A percentile compares a stretch with the other conserved stretches of the same genome.
These are phyloP conservation scores for Hirtodrosophila cameraria DNA, from an alignment of 2,888 invertebrate species.

Conservation along the genomic window DNA sequence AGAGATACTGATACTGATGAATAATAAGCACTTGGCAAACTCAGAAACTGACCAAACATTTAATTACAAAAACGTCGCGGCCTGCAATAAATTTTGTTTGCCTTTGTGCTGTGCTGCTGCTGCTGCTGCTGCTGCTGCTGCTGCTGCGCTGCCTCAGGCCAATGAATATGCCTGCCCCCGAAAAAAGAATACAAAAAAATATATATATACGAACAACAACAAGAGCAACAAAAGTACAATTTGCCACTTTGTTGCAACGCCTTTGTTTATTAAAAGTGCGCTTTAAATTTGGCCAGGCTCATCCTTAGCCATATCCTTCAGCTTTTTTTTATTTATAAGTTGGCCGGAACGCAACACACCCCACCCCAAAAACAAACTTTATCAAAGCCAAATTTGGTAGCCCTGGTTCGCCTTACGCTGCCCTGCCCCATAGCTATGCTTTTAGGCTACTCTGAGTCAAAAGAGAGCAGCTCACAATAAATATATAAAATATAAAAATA, in stretches of 20 bases:
- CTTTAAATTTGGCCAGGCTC: conserved; percentile 56
- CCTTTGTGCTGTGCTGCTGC: no score
- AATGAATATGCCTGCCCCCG: conserved; percentile 27
- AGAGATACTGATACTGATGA: no score
- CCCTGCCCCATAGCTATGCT: no score
- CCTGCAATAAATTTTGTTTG: conserved; percentile 70
- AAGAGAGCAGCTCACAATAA: conserved; percentile 31
- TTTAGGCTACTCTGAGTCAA: conserved; percentile 28
- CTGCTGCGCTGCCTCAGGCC: conserved; percentile 35
- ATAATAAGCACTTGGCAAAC: conserved; percentile 64
- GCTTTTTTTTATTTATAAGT: conserved; percentile 72
- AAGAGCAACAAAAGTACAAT: conserved; percentile 40
- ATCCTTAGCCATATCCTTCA: conserved; percentile 75
- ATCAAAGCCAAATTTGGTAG: conserved; percentile 74
- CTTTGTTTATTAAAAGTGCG: conserved; percentile 60
- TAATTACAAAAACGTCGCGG: conserved; percentile 77
- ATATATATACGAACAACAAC: conserved; percentile 20
- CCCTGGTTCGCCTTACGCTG: conserved; percentile 41
- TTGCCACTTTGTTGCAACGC: conserved; percentile 52
- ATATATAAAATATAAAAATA: conserved; percentile 4
- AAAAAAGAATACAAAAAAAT: conserved; percentile 6
- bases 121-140: no score
- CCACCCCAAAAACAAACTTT: conserved; percentile 47
- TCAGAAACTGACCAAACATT: conserved; percentile 68
- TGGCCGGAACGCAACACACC: conserved; percentile 19